These are phyloP conservation scores for Sebastes nivosus DNA, from an alignment of 2,797 vertebrate species.

Conservation along the genomic window DNA sequence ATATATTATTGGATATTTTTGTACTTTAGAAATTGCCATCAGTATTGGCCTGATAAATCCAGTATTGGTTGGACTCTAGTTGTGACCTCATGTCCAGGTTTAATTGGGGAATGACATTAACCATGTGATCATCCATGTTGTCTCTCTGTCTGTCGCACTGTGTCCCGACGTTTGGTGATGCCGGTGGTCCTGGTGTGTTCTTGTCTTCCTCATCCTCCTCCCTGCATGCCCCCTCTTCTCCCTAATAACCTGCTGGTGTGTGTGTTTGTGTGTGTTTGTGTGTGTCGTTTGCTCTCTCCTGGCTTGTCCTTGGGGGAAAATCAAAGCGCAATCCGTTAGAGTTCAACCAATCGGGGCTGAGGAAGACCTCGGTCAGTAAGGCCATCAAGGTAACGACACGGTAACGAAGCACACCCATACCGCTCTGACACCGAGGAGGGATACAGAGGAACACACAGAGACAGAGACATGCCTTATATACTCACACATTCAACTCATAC, in stretches of 20 bases:
- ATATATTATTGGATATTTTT: not conserved
- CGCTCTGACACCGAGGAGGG: constrained; percentile 33
- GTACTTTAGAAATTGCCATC: not conserved
- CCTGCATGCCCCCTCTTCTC: constrained; percentile 81
- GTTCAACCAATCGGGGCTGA: constrained; percentile 91
- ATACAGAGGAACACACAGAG: not conserved
- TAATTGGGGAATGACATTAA: constrained; percentile 41
- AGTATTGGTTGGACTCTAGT: not conserved
- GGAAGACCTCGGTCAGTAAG: constrained; percentile 92
- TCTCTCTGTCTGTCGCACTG: constrained; percentile 41
- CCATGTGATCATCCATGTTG: constrained; percentile 64
- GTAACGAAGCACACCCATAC: constrained; percentile 42
- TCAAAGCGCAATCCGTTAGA: constrained; percentile 98
- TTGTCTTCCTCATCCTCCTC: constrained; percentile 36
- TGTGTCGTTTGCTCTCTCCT: constrained; percentile 84
- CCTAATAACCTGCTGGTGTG: constrained; percentile 85
- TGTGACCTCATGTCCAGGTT: constrained; percentile 5
- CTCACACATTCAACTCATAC: not conserved
- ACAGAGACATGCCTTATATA: not conserved
- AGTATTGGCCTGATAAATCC: not conserved
- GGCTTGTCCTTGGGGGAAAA: constrained; percentile 69
- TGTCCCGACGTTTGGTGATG: constrained; percentile 32
- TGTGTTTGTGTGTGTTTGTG: constrained; percentile 40
- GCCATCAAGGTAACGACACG: constrained; percentile 92
- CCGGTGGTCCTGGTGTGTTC: constrained; percentile 26